phyloP scores from a whole-genome alignment of 1,140 invertebrate genomes.

The Drosophila ohnishii region DNA sequence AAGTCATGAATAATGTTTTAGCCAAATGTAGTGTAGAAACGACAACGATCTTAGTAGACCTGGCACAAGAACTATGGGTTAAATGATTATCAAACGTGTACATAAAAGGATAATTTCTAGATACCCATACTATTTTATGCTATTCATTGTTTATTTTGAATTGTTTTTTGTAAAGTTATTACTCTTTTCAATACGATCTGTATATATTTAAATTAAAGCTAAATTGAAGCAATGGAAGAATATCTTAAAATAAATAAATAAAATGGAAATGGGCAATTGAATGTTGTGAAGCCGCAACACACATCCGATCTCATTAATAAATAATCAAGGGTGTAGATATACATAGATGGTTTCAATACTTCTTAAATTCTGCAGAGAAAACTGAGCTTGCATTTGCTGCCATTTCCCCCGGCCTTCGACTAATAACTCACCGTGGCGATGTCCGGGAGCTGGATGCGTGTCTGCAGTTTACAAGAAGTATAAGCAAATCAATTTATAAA shows the following conservation, averaged over 20 bases:
- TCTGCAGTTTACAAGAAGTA: conserved; percentile 13
- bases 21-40: too few relatives aligned
- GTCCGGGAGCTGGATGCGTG: conserved; percentile 11
- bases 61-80: neutral
- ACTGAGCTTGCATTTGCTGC: neutral
- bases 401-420: neutral
- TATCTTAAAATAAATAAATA: too few relatives aligned
- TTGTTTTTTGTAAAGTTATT: too few relatives aligned
- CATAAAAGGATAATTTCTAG: neutral
- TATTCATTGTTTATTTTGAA: neutral
- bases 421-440: conserved; percentile 54
- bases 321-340: neutral
- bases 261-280: too few relatives aligned
- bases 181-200: too few relatives aligned
- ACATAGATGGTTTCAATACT: neutral
- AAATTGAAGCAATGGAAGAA: too few relatives aligned
- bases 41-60: too few relatives aligned
- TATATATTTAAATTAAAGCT: too few relatives aligned
- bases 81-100: neutral
- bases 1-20: too few relatives aligned
- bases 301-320: neutral
- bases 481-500: conserved; percentile 65
- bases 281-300: neutral
- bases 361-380: neutral
- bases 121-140: neutral